Evolutionary conservation across 2,113 vertebrate species (phyloP).

Genomic region (Crocuta crocuta): DNA sequence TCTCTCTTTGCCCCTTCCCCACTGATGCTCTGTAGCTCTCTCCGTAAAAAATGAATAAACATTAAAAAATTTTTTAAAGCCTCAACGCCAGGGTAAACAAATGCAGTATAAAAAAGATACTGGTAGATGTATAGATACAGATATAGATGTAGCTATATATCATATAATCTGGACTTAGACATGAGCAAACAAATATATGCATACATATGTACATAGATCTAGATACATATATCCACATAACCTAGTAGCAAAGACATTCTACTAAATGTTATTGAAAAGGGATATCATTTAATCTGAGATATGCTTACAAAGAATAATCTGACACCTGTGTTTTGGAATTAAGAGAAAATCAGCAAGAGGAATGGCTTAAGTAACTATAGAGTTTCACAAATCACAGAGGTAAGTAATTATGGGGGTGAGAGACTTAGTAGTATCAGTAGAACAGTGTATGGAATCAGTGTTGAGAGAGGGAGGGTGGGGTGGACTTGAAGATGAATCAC

Average conservation of each 20-base stretch:
- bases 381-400: background rate
- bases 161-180: background rate
- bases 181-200: background rate
- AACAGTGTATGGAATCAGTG: background rate
- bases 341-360: background rate
- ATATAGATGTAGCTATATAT: background rate
- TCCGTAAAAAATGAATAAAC: too few relatives aligned
- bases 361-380: background rate
- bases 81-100: background rate
- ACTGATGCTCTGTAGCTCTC: too few relatives aligned
- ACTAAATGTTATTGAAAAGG: background rate
- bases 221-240: background rate
- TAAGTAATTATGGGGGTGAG: background rate
- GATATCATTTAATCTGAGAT: background rate
- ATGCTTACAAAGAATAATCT: background rate
- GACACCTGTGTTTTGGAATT: background rate
- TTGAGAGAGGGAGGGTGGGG: background rate
- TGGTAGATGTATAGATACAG: background rate
- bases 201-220: background rate
- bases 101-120: background rate
- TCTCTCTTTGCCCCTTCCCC: too few relatives aligned
- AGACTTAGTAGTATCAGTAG: accelerated
- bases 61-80: background rate
- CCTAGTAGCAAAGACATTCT: background rate
- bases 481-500: background rate